Evolutionary conservation across 2,888 invertebrate genomes (phyloP).

Genomic region (Priocnemis perturbator): DNA sequence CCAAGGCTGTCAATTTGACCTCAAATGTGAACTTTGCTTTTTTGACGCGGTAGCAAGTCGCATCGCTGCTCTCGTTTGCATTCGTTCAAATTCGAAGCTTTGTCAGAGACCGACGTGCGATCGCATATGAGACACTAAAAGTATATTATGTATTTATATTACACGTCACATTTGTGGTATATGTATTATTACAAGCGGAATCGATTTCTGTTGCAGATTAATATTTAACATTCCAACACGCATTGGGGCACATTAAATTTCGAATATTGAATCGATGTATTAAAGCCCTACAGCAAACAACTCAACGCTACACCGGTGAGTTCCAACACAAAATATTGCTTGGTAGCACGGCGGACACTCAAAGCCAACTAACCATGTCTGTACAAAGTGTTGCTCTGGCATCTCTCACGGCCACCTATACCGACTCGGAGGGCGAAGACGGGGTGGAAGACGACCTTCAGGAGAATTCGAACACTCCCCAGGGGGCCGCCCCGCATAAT

Average conservation of each 20-base stretch:
- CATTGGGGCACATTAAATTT: conserved; percentile 40
- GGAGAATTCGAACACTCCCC: conserved; percentile 75
- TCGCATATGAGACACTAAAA: background rate
- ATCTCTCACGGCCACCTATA: conserved; percentile 91
- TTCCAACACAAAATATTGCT: conserved; percentile 74
- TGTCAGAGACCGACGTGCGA: background rate
- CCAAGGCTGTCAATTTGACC: conserved; percentile 27
- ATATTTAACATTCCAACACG: conserved; percentile 38
- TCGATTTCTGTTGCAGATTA: conserved; percentile 14
- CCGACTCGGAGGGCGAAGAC: conserved; percentile 94
- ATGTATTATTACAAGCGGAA: no score
- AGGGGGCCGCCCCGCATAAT: conserved; percentile 68
- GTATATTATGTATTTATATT: no score
- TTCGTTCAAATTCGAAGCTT: background rate
- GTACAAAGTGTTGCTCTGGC: conserved; percentile 82
- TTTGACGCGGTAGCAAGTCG: conserved; percentile 7
- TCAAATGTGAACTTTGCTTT: background rate
- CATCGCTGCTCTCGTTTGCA: conserved; percentile 10
- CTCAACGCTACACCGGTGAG: conserved; percentile 70
- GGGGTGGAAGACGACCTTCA: conserved; percentile 81
- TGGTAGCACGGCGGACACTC: conserved; percentile 72
- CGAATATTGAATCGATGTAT: conserved; percentile 19
- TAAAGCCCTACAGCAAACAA: conserved; percentile 46
- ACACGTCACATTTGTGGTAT: no score
- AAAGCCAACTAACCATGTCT: conserved; percentile 75